phyloP scores from a whole-genome alignment of 2,797 vertebrate species.

The Ctenopoma kingsleyae region DNA sequence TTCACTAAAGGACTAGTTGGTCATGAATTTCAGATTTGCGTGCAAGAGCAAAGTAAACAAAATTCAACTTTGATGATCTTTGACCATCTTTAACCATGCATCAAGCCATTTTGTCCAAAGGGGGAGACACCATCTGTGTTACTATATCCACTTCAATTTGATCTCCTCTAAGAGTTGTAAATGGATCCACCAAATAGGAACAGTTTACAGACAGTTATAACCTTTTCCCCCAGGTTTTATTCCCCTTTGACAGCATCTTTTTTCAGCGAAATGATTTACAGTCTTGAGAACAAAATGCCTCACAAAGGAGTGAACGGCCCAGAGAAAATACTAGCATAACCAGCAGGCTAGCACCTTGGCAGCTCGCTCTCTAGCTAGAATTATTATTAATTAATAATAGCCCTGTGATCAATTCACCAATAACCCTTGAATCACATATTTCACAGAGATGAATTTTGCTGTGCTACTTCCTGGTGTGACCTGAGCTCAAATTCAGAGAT shows the following conservation, averaged over 20 bases:
- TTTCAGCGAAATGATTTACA: background rate
- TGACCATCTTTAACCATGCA: background rate
- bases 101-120: too few species aligned
- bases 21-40: background rate
- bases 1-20: background rate
- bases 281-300: background rate
- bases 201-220: background rate
- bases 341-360: background rate
- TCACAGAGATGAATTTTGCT: background rate
- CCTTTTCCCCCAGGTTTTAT: background rate
- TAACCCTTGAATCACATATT: background rate
- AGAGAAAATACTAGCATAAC: background rate
- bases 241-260: background rate
- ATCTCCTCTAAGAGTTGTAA: background rate
- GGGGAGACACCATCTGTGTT: background rate
- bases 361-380: background rate
- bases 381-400: too few species aligned
- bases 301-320: background rate
- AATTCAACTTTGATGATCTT: background rate
- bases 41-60: background rate
- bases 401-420: background rate
- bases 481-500: constrained; percentile 4
- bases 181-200: background rate
- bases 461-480: background rate
- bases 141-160: background rate